phyloP scores from a whole-genome alignment of 2,797 vertebrate species.

The Rachycentron canadum region DNA sequence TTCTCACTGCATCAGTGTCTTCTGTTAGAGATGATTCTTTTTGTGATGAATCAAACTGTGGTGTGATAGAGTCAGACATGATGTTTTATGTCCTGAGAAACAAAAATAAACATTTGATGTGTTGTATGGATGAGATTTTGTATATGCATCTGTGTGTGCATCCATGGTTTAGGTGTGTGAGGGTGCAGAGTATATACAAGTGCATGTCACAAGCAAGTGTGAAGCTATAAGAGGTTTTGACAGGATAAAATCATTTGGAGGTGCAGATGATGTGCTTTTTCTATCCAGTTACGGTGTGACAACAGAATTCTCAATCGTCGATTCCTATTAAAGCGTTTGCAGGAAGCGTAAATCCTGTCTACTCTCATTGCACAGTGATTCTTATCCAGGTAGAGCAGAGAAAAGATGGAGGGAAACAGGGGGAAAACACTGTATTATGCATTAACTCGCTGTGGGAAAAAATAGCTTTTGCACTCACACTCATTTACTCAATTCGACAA shows the following conservation, averaged over 20 bases:
- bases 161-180: conserved; percentile 21
- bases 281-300: conserved; percentile 67
- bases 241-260: conserved; percentile 70
- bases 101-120: conserved; percentile 44
- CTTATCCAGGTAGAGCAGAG: conserved; percentile 46
- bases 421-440: conserved; percentile 50
- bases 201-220: conserved; percentile 52
- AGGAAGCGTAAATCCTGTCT: conserved; percentile 60
- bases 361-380: conserved; percentile 57
- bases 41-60: conserved; percentile 57
- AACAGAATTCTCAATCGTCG: conserved; percentile 63
- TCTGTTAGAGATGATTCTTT: conserved; percentile 43
- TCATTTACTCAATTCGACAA: conserved; percentile 59
- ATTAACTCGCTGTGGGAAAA: conserved; percentile 35
- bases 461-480: conserved; percentile 51
- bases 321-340: conserved; percentile 68
- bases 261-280: conserved; percentile 71
- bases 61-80: conserved; percentile 29
- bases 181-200: conserved; percentile 26
- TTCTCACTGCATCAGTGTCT: conserved; percentile 35
- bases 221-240: conserved; percentile 70
- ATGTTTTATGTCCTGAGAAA: conserved; percentile 39
- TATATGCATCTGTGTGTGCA: conserved; percentile 1
- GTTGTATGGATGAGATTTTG: neutral
- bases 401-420: conserved; percentile 43